Percentiles rank a stretch among this genome's conserved stretches.
Evolutionary conservation across 1,140 invertebrate species (phyloP).

Genomic region (Lineus longissimus): DNA sequence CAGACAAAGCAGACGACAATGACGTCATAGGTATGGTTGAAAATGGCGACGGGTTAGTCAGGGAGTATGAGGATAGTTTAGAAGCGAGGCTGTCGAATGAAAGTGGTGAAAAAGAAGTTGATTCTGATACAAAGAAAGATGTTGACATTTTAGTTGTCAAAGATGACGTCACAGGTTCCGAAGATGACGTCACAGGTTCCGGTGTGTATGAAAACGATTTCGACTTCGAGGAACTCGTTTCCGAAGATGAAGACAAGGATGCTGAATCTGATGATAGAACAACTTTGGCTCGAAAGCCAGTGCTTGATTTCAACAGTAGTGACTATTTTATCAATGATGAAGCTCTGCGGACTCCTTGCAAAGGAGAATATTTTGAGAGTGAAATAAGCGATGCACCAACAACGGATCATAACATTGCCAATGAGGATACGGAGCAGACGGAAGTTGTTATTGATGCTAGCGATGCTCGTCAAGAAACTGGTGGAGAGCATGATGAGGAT

Average conservation of each 20-base stretch:
- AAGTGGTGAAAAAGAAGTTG: no score
- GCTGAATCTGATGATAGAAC: conserved; percentile 3
- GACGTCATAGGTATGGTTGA: no score
- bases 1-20: no score
- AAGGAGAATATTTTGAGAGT: not conserved
- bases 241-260: not conserved
- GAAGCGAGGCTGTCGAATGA: no score
- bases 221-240: not conserved
- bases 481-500: no score
- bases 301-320: not conserved
- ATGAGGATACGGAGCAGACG: no score
- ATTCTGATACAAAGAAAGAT: conserved; percentile 5
- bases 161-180: conserved; percentile 26
- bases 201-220: conserved; percentile 5
- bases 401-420: no score
- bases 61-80: no score
- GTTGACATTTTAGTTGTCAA: conserved; percentile 29
- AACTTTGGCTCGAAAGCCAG: conserved; percentile 2
- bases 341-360: not conserved
- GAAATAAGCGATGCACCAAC: no score
- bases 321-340: not conserved
- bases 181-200: conserved; percentile 6
- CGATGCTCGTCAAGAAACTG: no score
- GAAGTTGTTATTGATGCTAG: no score
- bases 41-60: no score